phyloP scores from a whole-genome alignment of 2,113 vertebrate species.

The Columba janthina region DNA sequence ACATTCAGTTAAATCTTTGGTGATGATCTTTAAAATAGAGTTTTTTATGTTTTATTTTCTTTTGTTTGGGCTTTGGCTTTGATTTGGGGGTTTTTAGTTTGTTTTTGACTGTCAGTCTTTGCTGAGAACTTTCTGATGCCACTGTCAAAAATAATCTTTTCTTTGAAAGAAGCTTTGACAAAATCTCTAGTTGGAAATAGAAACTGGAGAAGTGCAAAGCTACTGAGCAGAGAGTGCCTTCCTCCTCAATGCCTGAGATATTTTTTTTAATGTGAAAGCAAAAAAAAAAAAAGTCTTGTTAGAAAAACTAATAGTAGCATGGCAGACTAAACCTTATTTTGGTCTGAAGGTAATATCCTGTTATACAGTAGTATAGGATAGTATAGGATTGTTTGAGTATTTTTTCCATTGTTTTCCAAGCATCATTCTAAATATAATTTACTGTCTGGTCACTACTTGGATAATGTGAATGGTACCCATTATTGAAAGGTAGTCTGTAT shows the following conservation, averaged over 20 bases:
- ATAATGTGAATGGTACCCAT: slow-evolving; percentile 73
- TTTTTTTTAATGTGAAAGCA: not conserved
- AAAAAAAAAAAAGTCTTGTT: not conserved
- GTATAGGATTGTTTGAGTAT: not conserved
- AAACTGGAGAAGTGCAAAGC: not conserved
- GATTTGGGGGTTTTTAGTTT: not conserved
- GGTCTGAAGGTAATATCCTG: not conserved
- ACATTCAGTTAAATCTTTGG: not conserved
- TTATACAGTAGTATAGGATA: not conserved
- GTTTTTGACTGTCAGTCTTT: not conserved
- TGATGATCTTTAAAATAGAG: not conserved
- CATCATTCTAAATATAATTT: slow-evolving; percentile 68
- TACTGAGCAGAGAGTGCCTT: not conserved
- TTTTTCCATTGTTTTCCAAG: slow-evolving; percentile 28
- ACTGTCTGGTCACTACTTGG: slow-evolving; percentile 28
- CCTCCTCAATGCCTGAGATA: not conserved
- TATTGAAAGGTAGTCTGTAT: slow-evolving; percentile 84
- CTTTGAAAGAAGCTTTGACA: not conserved
- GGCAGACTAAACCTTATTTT: not conserved
- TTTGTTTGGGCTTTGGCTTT: not conserved
- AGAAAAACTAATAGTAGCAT: not conserved
- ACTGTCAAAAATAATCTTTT: not conserved
- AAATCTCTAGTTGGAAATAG: not conserved
- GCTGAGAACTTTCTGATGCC: not conserved
- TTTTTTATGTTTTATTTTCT: not conserved